These are phyloP conservation scores for Psammodynastes pulverulentus DNA, from an alignment of 2,113 vertebrate genomes.

Conservation along the genomic window DNA sequence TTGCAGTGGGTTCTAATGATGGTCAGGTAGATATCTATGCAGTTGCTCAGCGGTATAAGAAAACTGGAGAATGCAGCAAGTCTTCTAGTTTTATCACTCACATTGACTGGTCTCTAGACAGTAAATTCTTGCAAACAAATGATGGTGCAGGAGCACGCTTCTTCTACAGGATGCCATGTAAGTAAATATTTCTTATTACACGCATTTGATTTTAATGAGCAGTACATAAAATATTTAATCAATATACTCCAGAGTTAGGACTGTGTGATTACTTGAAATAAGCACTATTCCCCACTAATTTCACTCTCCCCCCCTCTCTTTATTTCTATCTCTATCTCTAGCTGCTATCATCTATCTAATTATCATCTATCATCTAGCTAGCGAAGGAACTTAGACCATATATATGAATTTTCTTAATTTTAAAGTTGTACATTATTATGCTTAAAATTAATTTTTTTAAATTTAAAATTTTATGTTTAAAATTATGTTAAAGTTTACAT, in stretches of 20 bases:
- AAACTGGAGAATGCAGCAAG: conserved; percentile 91
- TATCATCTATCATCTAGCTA: not conserved
- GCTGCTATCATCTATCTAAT: not conserved
- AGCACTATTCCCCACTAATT: not conserved
- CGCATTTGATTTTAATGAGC: not conserved
- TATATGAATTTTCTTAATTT: not conserved
- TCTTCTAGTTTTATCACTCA: conserved; percentile 93
- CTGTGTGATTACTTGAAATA: not conserved
- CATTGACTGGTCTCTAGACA: conserved; percentile 95
- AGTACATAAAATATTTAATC: not conserved
- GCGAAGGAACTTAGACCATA: not conserved
- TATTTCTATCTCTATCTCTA: too few species aligned
- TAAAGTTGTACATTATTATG: not conserved
- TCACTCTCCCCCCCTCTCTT: not conserved
- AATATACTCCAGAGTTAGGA: not conserved
- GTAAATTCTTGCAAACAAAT: conserved; percentile 92
- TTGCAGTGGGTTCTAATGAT: conserved; percentile 95
- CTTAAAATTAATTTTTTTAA: not conserved
- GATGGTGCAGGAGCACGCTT: conserved; percentile 87
- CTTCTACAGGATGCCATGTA: conserved; percentile 96
- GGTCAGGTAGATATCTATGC: conserved; percentile 91
- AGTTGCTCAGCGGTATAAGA: conserved; percentile 90
- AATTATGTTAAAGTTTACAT: not conserved
- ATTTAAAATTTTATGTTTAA: not conserved
- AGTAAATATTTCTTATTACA: conserved; percentile 33